Base-by-base conservation (phyloP, 2,113 vertebrate genomes). In the Cygnus buccinator region DNA sequence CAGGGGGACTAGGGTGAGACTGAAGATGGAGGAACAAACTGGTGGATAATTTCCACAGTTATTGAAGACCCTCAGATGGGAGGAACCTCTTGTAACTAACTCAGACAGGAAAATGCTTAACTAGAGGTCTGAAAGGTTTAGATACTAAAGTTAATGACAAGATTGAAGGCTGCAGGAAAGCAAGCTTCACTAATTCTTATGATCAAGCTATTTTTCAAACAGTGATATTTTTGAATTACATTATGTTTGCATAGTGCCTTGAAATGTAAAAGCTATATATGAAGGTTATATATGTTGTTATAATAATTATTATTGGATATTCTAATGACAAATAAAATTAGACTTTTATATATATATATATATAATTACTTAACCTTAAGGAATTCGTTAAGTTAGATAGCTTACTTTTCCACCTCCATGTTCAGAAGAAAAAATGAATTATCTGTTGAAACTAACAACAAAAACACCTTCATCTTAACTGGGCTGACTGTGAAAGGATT, bases 401-500 rank as follows among this genome's bases (percentile, higher is more conserved):
- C 20, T 62, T 79, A 18, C 3, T 87, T 81, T 91, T 39, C 41
- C 29, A 39, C 25, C 15, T 83, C 17, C 13, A 55, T 65, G 80
- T 86, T 68, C 65, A 39, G 21, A 78, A 37, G 48, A 67, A 71
- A 92, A 92, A 93, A 93, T 37, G 17, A 87, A 76, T 72, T 89
- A 33, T 78, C 16, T 81, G 29, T 77, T 82, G 79, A 94, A 94
- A 90, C 21, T 43, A 84, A 14, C 50, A 78, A 55, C 10, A 88
- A 59, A 93, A 96, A 39, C 88, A 65, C 25, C 72, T 94, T 90
- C 67, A 61, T 76, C 68, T 93, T 90, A 39, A 82, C 92, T 74
- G 62, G 54, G 11, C 85, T 94, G 68, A 71, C 68, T 86, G 79
- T 72, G 73, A 81, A 90, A 85, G 71, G 73, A 91, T 95, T 95